phyloP scores from a whole-genome alignment of 92 coral and sea anemone genomes.

The Bergia puertoricense region DNA sequence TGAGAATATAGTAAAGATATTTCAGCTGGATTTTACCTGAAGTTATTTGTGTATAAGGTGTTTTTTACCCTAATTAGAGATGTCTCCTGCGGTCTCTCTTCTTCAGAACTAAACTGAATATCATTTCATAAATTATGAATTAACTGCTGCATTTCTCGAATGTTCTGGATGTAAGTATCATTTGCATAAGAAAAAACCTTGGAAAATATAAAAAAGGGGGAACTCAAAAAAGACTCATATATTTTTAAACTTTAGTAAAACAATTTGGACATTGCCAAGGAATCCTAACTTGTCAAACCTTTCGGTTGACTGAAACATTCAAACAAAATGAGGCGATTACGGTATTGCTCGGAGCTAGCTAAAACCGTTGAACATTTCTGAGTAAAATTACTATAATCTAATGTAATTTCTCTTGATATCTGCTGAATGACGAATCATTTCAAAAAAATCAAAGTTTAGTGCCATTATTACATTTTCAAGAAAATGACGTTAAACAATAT shows the following conservation, averaged over 20 bases:
- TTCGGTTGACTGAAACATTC: too few relatives aligned
- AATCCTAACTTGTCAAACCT: too few relatives aligned
- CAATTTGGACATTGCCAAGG: too few relatives aligned
- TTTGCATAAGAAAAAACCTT: neutral
- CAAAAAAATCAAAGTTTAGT: too few relatives aligned
- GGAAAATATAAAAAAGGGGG: neutral
- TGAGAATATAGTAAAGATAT: neutral
- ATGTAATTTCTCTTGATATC: too few relatives aligned
- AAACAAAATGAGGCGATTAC: too few relatives aligned
- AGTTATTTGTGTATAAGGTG: neutral
- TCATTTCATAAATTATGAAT: neutral
- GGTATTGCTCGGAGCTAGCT: too few relatives aligned
- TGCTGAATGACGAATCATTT: neutral
- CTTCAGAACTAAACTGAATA: neutral
- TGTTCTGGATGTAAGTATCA: neutral
- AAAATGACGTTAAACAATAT: too few relatives aligned
- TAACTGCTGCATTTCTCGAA: too few relatives aligned
- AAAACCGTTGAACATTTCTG: too few relatives aligned
- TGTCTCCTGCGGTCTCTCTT: neutral
- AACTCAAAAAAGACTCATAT: neutral
- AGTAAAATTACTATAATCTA: too few relatives aligned
- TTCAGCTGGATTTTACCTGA: neutral
- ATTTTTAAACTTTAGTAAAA: too few relatives aligned
- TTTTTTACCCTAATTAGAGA: neutral
- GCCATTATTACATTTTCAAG: neutral